These are phyloP conservation scores for Neogale vison DNA, from an alignment of 2,113 vertebrate genomes.

Conservation along the genomic window DNA sequence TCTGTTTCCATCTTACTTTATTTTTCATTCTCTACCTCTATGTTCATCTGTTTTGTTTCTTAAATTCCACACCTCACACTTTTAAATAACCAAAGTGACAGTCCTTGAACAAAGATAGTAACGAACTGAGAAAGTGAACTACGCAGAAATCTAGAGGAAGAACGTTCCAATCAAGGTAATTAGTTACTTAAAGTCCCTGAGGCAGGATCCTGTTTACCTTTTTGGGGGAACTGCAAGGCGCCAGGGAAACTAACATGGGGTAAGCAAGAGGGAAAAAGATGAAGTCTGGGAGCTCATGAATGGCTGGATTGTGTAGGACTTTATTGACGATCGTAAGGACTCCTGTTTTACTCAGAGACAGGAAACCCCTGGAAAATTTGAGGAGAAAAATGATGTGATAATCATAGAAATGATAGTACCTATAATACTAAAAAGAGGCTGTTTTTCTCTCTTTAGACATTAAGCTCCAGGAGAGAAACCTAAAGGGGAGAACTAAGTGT, in stretches of 20 bases:
- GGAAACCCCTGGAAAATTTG: neutral
- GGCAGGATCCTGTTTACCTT: neutral
- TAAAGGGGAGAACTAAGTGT: neutral
- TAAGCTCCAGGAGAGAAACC: neutral
- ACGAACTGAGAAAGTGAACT: neutral
- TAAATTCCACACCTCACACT: neutral
- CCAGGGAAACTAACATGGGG: neutral
- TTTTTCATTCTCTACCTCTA: neutral
- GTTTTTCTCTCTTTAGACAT: neutral
- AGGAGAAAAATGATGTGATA: neutral
- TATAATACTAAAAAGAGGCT: neutral
- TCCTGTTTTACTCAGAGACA: neutral
- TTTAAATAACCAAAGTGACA: neutral
- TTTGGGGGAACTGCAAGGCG: neutral
- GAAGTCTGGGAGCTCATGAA: neutral
- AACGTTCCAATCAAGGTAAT: neutral
- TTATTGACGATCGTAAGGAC: accelerated
- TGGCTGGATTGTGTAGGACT: neutral
- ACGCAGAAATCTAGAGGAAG: neutral
- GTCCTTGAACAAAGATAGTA: neutral
- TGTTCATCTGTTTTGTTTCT: neutral
- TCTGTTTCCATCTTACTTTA: neutral
- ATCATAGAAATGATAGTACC: neutral
- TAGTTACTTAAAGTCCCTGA: neutral
- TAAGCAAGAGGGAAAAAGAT: neutral